Conservation (phyloP, 2,113 vertebrate genomes). For the Zosterops borbonicus region DNA sequence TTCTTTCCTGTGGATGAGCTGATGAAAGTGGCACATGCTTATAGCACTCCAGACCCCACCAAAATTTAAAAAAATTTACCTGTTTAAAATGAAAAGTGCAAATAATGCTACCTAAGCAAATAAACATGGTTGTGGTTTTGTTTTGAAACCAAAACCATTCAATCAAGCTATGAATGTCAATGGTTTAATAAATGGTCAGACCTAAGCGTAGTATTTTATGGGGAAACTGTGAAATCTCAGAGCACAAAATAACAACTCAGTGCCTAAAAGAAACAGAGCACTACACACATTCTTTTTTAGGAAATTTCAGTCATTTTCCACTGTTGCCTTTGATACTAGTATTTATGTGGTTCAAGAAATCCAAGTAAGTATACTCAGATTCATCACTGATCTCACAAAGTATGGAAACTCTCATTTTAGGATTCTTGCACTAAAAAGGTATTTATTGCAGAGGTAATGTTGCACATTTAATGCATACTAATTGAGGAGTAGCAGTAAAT, state of each 20-base stretch:
- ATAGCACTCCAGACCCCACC: not conserved
- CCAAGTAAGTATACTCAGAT: not conserved
- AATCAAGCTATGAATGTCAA: not conserved
- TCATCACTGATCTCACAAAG: not conserved
- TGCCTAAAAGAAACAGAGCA: not conserved
- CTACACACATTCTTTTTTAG: not conserved
- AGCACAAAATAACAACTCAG: not conserved
- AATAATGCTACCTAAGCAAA: not conserved
- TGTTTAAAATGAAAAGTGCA: not conserved
- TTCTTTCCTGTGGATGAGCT: not conserved
- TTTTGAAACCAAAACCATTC: not conserved
- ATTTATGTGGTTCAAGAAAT: not conserved
- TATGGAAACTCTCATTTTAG: not conserved
- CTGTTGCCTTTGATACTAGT: not conserved
- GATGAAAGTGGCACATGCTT: not conserved
- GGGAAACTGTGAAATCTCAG: not conserved
- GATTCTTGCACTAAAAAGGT: not conserved
- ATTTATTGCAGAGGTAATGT: not conserved
- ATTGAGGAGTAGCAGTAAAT: not conserved
- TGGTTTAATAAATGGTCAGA: not conserved
- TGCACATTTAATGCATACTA: not conserved
- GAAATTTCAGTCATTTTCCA: not conserved
- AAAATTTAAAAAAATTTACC: not conserved
- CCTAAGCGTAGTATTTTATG: not conserved
- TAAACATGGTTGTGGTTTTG: not conserved